These are phyloP conservation scores for Ibycter americanus DNA, from an alignment of 2,797 vertebrate genomes.

Conservation along the genomic window DNA sequence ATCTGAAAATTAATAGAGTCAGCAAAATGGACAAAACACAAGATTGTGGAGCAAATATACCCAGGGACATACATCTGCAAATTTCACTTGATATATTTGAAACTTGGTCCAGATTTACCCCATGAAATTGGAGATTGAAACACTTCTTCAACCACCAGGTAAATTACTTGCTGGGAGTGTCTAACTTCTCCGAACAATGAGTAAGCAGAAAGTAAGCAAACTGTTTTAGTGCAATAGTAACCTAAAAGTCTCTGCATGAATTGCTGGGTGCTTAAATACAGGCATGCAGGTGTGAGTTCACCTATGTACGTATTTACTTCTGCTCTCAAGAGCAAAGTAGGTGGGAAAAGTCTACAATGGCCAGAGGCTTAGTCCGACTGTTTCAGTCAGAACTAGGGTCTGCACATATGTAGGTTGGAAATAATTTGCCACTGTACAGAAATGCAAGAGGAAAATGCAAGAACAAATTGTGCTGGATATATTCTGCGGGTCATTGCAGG, in stretches of 20 bases:
- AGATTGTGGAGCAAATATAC: background rate
- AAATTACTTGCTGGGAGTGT: background rate
- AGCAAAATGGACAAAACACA: background rate
- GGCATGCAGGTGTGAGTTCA: background rate
- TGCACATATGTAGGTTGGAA: background rate
- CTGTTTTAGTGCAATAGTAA: background rate
- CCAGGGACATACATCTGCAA: background rate
- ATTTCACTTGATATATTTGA: background rate
- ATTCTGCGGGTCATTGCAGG: fast-evolving
- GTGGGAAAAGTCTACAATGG: background rate
- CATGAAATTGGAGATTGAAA: background rate
- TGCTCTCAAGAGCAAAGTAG: background rate
- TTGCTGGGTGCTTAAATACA: background rate
- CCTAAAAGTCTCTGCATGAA: background rate
- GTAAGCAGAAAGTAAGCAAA: background rate
- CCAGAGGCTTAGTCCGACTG: background rate
- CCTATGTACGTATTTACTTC: background rate
- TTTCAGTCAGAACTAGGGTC: background rate
- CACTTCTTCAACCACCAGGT: background rate
- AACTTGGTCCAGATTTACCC: background rate
- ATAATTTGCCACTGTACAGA: background rate
- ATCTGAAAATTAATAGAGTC: background rate
- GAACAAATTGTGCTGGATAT: background rate
- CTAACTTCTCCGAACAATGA: background rate
- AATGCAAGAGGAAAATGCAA: background rate